These are phyloP conservation scores for Chalcis sispes DNA, from an alignment of 2,888 invertebrate species.

Conservation along the genomic window DNA sequence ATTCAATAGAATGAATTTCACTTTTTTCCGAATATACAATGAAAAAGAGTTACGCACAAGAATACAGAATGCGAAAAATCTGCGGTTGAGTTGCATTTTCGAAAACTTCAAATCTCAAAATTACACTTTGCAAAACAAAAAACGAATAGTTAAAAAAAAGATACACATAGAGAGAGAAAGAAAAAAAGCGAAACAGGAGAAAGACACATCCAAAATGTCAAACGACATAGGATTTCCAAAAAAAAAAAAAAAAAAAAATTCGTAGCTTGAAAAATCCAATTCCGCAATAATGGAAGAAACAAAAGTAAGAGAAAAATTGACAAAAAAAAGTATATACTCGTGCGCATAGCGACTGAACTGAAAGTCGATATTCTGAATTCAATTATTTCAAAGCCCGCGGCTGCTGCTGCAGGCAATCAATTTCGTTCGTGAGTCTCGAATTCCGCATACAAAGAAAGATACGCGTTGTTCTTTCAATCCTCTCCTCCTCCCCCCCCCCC, in stretches of 20 bases:
- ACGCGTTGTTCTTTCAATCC: slow-evolving; percentile 6
- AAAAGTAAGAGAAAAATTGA: slow-evolving; percentile 7
- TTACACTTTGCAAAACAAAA: background rate
- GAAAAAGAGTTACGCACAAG: background rate
- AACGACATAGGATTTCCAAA: background rate
- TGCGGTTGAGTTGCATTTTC: background rate
- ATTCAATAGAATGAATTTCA: too few relatives aligned
- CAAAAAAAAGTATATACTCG: slow-evolving; percentile 37
- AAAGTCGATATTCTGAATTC: slow-evolving; percentile 42
- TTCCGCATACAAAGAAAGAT: slow-evolving; percentile 22
- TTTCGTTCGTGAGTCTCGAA: background rate
- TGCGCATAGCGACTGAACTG: too few relatives aligned
- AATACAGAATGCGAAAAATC: background rate
- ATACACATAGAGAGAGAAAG: too few relatives aligned
- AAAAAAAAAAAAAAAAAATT: background rate
- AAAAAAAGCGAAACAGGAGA: background rate
- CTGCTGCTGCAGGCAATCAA: slow-evolving; percentile 28
- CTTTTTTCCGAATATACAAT: background rate
- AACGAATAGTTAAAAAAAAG: background rate
- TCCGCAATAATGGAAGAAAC: background rate
- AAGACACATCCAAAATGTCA: background rate
- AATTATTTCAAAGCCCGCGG: slow-evolving; percentile 38
- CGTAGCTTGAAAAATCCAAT: slow-evolving; percentile 10
- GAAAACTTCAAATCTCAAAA: slow-evolving; percentile 22
- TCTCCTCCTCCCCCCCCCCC: too few relatives aligned